Conservation (phyloP, 2,888 invertebrate genomes). For the Agonopterix heracliana region DNA sequence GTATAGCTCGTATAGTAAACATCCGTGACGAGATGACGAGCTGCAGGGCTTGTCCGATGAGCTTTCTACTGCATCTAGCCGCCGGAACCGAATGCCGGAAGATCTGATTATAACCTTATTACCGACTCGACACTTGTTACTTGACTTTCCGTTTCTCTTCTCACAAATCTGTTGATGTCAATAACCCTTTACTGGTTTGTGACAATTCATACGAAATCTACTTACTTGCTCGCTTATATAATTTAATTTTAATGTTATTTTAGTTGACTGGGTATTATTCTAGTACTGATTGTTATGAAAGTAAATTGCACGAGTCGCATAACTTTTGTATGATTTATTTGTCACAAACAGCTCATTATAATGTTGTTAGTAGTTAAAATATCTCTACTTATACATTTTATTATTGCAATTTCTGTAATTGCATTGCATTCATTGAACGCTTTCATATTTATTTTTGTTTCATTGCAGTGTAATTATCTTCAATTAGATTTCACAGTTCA, state of each 20-base stretch:
- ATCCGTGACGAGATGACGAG: constrained; percentile 38
- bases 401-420: constrained; percentile 4
- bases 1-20: constrained; percentile 29
- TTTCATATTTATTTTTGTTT: constrained; percentile 7
- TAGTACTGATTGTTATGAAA: no score
- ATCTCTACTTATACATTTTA: neutral
- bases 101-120: constrained; percentile 59
- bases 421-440: constrained; percentile 1
- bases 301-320: no score
- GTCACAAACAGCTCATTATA: neutral
- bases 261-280: no score
- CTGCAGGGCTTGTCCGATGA: constrained; percentile 41
- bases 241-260: no score
- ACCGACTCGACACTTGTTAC: constrained; percentile 31
- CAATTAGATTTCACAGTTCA: constrained; percentile 7
- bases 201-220: no score
- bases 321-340: no score
- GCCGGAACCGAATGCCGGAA: constrained; percentile 46
- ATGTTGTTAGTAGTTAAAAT: neutral
- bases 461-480: constrained; percentile 9
- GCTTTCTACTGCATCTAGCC: constrained; percentile 51
- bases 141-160: constrained; percentile 43
- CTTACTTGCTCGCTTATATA: no score
- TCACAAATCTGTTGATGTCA: constrained; percentile 13
- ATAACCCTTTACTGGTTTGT: constrained; percentile 7